Evolutionary conservation across 2,888 invertebrate genomes (phyloP).

Genomic region (Calameuta pallipes): DNA sequence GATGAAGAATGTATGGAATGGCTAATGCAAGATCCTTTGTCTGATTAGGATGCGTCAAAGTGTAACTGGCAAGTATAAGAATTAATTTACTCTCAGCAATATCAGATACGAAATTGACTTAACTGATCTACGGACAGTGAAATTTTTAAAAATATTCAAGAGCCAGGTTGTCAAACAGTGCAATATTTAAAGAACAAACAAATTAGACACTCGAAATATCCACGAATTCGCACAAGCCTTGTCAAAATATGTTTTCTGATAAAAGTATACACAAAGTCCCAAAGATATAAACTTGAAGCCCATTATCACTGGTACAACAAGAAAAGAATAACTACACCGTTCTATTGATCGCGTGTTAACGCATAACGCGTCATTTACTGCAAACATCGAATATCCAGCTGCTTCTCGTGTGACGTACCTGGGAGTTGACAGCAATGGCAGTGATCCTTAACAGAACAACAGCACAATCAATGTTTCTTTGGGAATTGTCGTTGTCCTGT

Average conservation of each 20-base stretch:
- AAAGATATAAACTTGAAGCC: neutral
- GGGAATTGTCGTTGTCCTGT: neutral
- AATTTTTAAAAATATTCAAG: neutral
- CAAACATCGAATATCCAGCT: neutral
- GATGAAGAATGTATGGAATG: neutral
- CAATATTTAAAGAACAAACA: neutral
- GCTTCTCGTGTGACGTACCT: neutral
- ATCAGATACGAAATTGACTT: neutral
- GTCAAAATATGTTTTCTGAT: neutral
- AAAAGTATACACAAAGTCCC: neutral
- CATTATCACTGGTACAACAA: neutral
- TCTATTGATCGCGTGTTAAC: neutral
- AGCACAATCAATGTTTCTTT: neutral
- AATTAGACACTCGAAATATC: neutral
- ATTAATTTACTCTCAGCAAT: neutral
- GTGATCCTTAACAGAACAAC: neutral
- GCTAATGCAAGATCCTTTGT: neutral
- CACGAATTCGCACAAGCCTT: neutral
- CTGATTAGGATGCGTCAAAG: neutral
- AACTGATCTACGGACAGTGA: neutral
- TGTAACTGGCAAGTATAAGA: neutral
- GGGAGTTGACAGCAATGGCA: neutral
- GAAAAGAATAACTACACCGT: neutral
- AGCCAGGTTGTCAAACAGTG: neutral
- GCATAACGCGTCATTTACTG: neutral